These are phyloP conservation scores for Actinia tenebrosa DNA, from an alignment of 64 coral and sea anemone species.

Conservation along the genomic window DNA sequence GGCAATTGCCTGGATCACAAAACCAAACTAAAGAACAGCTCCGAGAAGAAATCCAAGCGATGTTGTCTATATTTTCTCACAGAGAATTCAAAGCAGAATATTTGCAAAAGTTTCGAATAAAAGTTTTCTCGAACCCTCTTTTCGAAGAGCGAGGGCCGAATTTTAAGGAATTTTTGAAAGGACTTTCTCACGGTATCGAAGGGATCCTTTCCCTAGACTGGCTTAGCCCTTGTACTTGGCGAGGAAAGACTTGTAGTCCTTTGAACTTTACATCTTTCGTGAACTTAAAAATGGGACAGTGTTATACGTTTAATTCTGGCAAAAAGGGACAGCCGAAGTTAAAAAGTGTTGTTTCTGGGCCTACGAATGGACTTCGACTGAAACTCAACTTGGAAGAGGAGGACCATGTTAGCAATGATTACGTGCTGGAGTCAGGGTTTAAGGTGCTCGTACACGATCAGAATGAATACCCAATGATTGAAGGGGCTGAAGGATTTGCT, in stretches of 20 bases:
- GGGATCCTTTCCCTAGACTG: neutral
- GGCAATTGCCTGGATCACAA: neutral
- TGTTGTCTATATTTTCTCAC: neutral
- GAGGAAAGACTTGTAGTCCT: neutral
- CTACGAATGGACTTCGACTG: constrained; percentile 3
- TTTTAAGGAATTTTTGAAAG: neutral
- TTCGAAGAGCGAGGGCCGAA: neutral
- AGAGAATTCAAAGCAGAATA: neutral
- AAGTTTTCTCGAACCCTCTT: no score
- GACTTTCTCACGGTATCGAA: constrained; percentile 4
- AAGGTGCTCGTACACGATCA: constrained; percentile 16
- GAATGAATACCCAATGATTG: constrained; percentile 20
- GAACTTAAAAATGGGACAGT: constrained; percentile 7
- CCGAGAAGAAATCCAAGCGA: neutral
- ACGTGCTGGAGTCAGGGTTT: neutral
- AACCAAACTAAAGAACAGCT: neutral
- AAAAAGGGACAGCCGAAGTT: neutral
- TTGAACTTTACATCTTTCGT: neutral
- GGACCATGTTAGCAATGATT: neutral
- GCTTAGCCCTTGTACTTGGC: constrained; percentile 2
- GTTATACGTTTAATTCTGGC: constrained; percentile 14
- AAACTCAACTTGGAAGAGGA: constrained; percentile 9
- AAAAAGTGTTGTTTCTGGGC: neutral
- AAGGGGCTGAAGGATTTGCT: constrained; percentile 22
- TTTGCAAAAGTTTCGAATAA: neutral